Evolutionary conservation across 2,797 vertebrate species (phyloP), one percentile per base, ranked within the genome.

Genomic region (Gymnoscopelus braueri): DNA sequence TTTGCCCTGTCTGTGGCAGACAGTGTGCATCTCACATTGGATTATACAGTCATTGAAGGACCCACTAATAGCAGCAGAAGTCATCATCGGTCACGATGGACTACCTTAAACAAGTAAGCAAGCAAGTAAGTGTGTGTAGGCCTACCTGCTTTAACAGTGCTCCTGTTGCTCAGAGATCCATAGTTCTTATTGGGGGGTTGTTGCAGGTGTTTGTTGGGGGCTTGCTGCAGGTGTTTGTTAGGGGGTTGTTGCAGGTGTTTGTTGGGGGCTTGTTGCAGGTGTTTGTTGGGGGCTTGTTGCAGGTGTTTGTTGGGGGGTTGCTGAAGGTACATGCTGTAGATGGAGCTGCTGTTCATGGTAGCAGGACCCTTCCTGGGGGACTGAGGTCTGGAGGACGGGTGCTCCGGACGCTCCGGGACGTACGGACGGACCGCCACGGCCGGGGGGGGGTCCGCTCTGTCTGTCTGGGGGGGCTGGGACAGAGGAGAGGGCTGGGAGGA

Each of bases 311-410:
- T 50, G 11, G 10, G 13, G 11, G 10, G 3, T n/a, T 51, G 96
- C 74, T 99, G 98, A 79, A 99, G 96, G 87, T 99, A 99, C 96
- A 99, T 93, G 65, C 96, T 97, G 83, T 99, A 99, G 75, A 99
- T 99, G 76, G 98, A 99, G 84, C 97, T 99, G 80, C 97, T 98
- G 92, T 98, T 99, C 91, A 99, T 97, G 0, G 98, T 97, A 77
- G 97, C 96, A 0, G 98, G 98, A 15, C 97, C 98, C 88, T 97
- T 99, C 63, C 98, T 92, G 57, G 98, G 98, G 54, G 98, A 99
- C 90, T 99, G 98, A 26, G 98, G 97, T 74, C 97, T 94, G 63
- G 93, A 93, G 10, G 93, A 85, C 24, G 94, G 95, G 77, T 96
- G 96, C 60, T 99, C 98, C 0, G 96, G 93, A 19, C 39, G 98